phyloP scores from a whole-genome alignment of 2,888 invertebrate genomes.

The Sphaerophoria rueppellii region DNA sequence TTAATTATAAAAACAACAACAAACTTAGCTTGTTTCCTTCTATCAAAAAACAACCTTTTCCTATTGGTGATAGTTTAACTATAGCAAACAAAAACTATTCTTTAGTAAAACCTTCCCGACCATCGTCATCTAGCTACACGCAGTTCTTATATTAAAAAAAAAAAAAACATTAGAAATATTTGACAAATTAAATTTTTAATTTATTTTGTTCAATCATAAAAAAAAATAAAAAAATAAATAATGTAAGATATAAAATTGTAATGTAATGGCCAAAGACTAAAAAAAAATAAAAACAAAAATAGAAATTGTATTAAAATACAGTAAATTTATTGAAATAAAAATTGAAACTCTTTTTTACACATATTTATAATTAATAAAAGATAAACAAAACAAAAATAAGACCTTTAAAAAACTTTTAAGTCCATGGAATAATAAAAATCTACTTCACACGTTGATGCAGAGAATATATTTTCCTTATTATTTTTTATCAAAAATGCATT shows the following conservation, averaged over 20 bases:
- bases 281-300: slow-evolving; percentile 23
- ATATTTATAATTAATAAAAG: slow-evolving; percentile 42
- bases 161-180: slow-evolving; percentile 20
- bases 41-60: slow-evolving; percentile 35
- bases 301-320: slow-evolving; percentile 36
- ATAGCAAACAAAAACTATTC: slow-evolving; percentile 38
- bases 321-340: slow-evolving; percentile 47
- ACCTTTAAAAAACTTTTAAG: slow-evolving; percentile 21
- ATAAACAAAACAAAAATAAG: slow-evolving; percentile 14
- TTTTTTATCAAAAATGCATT: slow-evolving; percentile 45
- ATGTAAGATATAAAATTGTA: slow-evolving; percentile 39
- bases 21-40: slow-evolving; percentile 54
- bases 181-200: slow-evolving; percentile 36
- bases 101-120: slow-evolving; percentile 14
- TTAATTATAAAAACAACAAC: slow-evolving; percentile 59
- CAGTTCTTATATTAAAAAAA: slow-evolving; percentile 15
- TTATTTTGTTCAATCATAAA: slow-evolving; percentile 32
- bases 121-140: slow-evolving; percentile 7
- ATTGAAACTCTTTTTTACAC: slow-evolving; percentile 64
- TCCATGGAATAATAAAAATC: background rate
- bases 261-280: slow-evolving; percentile 65
- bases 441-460: slow-evolving; percentile 38
- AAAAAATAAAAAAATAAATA: slow-evolving; percentile 4
- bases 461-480: slow-evolving; percentile 21
- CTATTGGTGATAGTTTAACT: slow-evolving; percentile 63